Conservation (phyloP, 2,888 invertebrate species). For the Heliconius sara region DNA sequence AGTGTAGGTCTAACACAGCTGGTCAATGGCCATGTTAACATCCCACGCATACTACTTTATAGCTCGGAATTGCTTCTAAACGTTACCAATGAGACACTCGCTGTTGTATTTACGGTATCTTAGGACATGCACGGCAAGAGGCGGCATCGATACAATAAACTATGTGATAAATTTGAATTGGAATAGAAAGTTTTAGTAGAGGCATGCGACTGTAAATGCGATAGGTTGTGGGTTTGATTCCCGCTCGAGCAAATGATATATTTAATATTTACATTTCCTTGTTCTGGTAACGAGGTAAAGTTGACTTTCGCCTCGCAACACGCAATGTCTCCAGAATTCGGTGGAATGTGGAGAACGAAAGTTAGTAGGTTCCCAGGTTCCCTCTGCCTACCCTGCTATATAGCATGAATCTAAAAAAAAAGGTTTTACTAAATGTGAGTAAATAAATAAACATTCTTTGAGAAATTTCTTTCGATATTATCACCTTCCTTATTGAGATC, state of each 20-base stretch:
- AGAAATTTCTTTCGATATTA: conserved; percentile 8
- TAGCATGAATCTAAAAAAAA: too few relatives aligned
- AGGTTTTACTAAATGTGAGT: conserved; percentile 10
- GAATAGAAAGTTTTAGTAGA: conserved; percentile 50
- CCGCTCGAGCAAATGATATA: too few relatives aligned
- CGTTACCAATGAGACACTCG: conserved; percentile 80
- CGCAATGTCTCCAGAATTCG: too few relatives aligned
- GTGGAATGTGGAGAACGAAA: too few relatives aligned
- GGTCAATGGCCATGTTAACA: conserved; percentile 68
- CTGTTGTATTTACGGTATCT: conserved; percentile 78
- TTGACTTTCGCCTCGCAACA: too few relatives aligned
- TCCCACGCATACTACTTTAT: conserved; percentile 80
- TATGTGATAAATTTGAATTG: conserved; percentile 60
- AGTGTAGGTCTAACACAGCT: conserved; percentile 58
- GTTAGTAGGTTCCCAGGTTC: too few relatives aligned
- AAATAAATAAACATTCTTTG: conserved; percentile 36
- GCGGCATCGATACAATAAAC: conserved; percentile 68
- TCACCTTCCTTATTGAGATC: conserved; percentile 36
- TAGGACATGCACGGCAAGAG: conserved; percentile 63
- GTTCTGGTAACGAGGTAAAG: too few relatives aligned
- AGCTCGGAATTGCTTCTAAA: conserved; percentile 81
- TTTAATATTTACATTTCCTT: too few relatives aligned
- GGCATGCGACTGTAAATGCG: too few relatives aligned
- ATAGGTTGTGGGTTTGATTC: too few relatives aligned
- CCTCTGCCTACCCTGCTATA: too few relatives aligned